A percentile compares a stretch with the other conserved stretches of the same genome.
Evolutionary conservation across 2,797 vertebrate species (phyloP).

Genomic region (Varecia variegata): DNA sequence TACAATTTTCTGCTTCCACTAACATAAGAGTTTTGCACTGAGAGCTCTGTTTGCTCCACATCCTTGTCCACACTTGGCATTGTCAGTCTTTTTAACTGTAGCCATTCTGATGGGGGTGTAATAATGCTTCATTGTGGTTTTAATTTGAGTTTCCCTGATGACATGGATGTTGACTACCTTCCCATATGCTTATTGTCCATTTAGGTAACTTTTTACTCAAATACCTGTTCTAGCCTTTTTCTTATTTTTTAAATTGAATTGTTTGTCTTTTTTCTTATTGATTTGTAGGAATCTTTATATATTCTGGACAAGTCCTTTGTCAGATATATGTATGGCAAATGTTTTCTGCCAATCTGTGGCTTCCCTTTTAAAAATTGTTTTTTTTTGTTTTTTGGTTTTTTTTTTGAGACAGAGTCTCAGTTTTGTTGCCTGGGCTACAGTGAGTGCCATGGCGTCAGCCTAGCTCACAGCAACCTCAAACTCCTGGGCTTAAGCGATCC

Average conservation of each 20-base stretch:
- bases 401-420: too few relatives aligned
- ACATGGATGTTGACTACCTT: accelerated
- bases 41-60: not conserved
- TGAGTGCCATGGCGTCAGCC: too few relatives aligned
- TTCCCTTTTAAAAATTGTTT: not conserved
- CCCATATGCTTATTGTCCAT: not conserved
- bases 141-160: not conserved
- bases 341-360: not conserved
- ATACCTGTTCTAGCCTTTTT: not conserved
- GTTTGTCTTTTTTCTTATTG: not conserved
- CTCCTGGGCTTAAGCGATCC: too few relatives aligned
- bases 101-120: not conserved
- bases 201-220: not conserved
- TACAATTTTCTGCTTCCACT: not conserved
- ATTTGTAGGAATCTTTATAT: not conserved
- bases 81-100: not conserved
- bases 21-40: not conserved
- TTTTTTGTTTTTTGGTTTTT: too few relatives aligned
- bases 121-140: not conserved
- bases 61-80: not conserved
- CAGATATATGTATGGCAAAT: not conserved
- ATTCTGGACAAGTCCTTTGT: not conserved
- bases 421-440: too few relatives aligned
- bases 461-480: too few relatives aligned
- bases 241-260: not conserved